Evolutionary conservation across 2,113 vertebrate species (phyloP), one percentile per base, ranked within the genome.

Genomic region (Agelaius phoeniceus): DNA sequence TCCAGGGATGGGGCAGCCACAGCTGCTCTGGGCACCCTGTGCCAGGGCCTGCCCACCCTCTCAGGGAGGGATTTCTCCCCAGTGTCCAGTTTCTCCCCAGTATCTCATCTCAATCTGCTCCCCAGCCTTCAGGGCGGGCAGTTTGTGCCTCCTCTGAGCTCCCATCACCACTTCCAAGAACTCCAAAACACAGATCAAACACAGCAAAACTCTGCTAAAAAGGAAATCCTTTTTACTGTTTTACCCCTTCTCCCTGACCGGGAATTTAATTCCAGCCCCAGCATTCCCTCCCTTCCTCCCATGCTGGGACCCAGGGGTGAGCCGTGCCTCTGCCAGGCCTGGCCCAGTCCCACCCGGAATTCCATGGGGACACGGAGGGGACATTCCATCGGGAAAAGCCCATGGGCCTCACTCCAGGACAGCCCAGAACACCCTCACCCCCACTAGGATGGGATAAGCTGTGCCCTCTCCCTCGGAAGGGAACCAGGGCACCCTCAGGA

Each of bases 31-130:
- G 44, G 54, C 37, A 87, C 2, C 61, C 54, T 87, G 39, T 44
- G 46, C 39, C 63, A 77, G 37, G 27, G 46, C 22, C 11, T 37
- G 0, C 0, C 2, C 46, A 31, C 37, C 35, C 46, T 46, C 37
- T 19, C 22, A 19, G 0, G 18, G 46, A 54, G 33, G 33, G 33
- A 69, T 78, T 62, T 62, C 55, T 54, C 39, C 46, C 43, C 52
- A 43, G 13, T 16, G n/a, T 19, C 43, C 51, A 65, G 15, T 23
- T 55, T 55, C n/a, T 39, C 10, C 33, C 35, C 44, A 21, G 26
- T 26, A 27, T 52, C 37, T 12, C 22, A 69, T 54, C 48, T 14
- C 65, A 39, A 6, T 9, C n/a, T 54, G 39, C 65, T n/a, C 20
- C 57, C 46, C 39, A 78, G 23, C 23, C 33, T 33, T 39, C 63